phyloP scores from a whole-genome alignment of 1,140 invertebrate species.

The Drosophila orena region DNA sequence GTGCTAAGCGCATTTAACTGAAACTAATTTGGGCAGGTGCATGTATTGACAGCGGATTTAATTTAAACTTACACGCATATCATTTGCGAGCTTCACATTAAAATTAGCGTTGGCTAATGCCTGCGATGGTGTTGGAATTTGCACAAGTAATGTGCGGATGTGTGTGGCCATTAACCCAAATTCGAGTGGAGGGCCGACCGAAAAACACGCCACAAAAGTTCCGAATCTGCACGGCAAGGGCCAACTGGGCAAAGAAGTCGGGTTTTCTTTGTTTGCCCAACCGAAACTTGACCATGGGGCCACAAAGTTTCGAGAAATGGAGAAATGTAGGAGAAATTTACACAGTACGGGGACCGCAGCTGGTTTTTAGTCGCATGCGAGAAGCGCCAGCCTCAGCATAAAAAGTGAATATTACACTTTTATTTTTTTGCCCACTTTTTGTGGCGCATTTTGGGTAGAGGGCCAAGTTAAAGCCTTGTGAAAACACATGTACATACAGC shows the following conservation, averaged over 20 bases:
- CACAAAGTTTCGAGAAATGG: constrained; percentile 50
- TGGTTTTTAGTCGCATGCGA: constrained; percentile 63
- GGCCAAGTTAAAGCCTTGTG: constrained; percentile 13
- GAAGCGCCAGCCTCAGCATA: constrained; percentile 67
- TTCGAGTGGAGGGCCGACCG: constrained; percentile 9
- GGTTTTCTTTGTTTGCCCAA: constrained; percentile 35
- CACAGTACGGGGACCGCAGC: constrained; percentile 52
- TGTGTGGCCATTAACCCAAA: constrained; percentile 37
- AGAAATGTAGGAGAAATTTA: constrained; percentile 16
- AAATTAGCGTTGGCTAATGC: constrained; percentile 10
- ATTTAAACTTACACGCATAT: background rate
- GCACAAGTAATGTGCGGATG: constrained; percentile 10
- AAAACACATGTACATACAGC: constrained; percentile 72
- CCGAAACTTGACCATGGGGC: constrained; percentile 54
- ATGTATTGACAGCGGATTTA: constrained; percentile 11
- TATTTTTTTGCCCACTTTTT: background rate
- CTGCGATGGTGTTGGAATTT: background rate
- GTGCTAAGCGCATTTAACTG: constrained; percentile 60
- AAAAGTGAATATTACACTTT: constrained; percentile 79
- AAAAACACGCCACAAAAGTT: constrained; percentile 32
- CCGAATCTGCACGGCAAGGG: constrained; percentile 3
- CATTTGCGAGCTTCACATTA: background rate
- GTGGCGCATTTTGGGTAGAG: constrained; percentile 7
- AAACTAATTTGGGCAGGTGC: constrained; percentile 56
- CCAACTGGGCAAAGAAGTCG: constrained; percentile 29